Evolutionary conservation across 2,113 vertebrate species (phyloP).

Genomic region (Desmodus rotundus): DNA sequence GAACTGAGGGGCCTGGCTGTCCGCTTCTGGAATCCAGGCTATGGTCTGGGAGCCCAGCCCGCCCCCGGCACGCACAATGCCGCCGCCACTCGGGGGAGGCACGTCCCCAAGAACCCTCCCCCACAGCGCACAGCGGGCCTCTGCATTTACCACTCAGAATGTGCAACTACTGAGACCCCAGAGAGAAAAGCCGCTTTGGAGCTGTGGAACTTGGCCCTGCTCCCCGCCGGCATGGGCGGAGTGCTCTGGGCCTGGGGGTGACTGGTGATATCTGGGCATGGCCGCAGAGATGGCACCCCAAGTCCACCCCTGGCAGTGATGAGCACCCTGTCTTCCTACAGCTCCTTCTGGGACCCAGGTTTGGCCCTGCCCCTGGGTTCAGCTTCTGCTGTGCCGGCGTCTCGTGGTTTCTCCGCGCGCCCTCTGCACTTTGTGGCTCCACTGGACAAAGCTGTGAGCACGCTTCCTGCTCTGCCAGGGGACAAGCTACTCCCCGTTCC

Average conservation of each 20-base stretch:
- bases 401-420: rapidly evolving
- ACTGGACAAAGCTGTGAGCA: rapidly evolving
- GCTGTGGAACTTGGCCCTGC: rapidly evolving
- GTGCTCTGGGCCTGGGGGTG: rapidly evolving
- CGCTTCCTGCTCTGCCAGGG: rapidly evolving
- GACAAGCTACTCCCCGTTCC: rapidly evolving
- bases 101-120: too few relatives aligned
- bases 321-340: neutral
- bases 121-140: rapidly evolving
- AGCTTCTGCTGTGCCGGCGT: rapidly evolving
- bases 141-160: rapidly evolving
- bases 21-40: neutral
- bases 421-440: rapidly evolving
- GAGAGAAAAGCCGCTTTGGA: too few relatives aligned
- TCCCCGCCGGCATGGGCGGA: rapidly evolving
- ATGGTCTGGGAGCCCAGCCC: rapidly evolving
- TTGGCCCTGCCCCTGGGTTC: rapidly evolving
- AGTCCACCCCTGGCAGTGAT: rapidly evolving
- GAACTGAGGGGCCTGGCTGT: rapidly evolving
- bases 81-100: rapidly evolving
- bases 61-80: rapidly evolving
- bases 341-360: rapidly evolving
- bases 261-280: rapidly evolving
- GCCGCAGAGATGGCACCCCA: rapidly evolving
- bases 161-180: rapidly evolving